Evolutionary conservation across 1,140 invertebrate species (phyloP), one percentile per base, ranked within the genome.

Genomic region (Hyles euphorbiae): DNA sequence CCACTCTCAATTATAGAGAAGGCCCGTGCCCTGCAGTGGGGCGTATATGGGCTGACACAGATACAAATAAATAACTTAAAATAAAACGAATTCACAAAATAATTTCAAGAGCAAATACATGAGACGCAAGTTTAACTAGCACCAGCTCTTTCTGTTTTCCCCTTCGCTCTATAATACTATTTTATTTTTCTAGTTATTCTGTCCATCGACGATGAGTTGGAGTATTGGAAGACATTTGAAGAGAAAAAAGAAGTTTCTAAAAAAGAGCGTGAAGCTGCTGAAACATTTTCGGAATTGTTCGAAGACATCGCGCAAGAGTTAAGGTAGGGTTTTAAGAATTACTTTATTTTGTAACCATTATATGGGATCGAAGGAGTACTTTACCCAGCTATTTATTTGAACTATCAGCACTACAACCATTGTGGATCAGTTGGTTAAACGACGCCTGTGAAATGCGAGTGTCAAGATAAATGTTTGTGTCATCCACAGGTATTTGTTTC

Each of bases 301-400:
- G 75, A 84, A 72, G 83, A 88, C 55, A 71, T 88, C 8, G 62
- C 53, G 70, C 82, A 81, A 66, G 85, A 88, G 69, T 68, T 87
- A 57, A 77, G 74, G 81, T 84, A 66, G 43, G 44, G 4, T 40
- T 36, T 4, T 32, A 8, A 5, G 4, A 32, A 47, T 56, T 56
- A 50, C n/a, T 43, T 56, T 43, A 46, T 51, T 32, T 51, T 55
- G 53, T 43, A 11, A 44, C 5, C 43, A 55, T 5, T 55, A 50
- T 56, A 22, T 22, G 22, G 22, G 22, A 22, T 22, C 22, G 22
- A 22, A 22, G 22, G 22, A 22, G 22, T 22, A 1, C 22, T 22
- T 22, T 22, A 22, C 22, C 22, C 22, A 22, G 22, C 22, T 22
- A 22, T 22, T 22, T 22, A 22, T 22, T 22, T 22, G 22, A 22